Percentiles rank a stretch among this genome's conserved stretches.
Evolutionary conservation across 2,797 vertebrate species (phyloP).

Genomic region (Scolopax bukidnonensis): DNA sequence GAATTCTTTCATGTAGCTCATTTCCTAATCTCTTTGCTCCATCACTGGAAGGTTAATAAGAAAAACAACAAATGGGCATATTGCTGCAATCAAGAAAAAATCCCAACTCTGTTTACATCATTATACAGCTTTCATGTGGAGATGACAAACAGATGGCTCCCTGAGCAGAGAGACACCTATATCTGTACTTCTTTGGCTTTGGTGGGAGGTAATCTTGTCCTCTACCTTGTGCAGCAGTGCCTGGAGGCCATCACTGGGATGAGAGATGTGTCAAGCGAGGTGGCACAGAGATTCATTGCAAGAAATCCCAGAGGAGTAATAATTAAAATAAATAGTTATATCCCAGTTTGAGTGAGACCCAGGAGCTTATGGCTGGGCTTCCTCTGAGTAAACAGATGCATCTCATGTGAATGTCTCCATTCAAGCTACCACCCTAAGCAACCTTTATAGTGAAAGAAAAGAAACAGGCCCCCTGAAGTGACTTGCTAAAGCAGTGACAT

Average conservation of each 20-base stretch:
- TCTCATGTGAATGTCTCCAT: not conserved
- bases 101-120: not conserved
- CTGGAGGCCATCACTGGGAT: not conserved
- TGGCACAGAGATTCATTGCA: not conserved
- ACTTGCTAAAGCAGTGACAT: not conserved
- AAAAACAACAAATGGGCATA: conserved; percentile 2
- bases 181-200: not conserved
- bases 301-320: not conserved
- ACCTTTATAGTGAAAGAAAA: not conserved
- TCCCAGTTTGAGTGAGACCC: not conserved
- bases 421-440: not conserved
- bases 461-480: not conserved
- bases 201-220: not conserved
- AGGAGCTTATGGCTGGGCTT: not conserved
- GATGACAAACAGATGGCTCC: not conserved
- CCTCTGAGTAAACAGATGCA: not conserved
- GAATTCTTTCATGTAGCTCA: conserved; percentile 12
- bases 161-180: not conserved
- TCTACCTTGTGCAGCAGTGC: not conserved
- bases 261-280: not conserved
- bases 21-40: conserved; percentile 48
- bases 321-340: not conserved
- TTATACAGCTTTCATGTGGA: not conserved
- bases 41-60: conserved; percentile 31
- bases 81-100: conserved; percentile 27